phyloP scores from a whole-genome alignment of 2,113 vertebrate species.

The Nymphicus hollandicus region DNA sequence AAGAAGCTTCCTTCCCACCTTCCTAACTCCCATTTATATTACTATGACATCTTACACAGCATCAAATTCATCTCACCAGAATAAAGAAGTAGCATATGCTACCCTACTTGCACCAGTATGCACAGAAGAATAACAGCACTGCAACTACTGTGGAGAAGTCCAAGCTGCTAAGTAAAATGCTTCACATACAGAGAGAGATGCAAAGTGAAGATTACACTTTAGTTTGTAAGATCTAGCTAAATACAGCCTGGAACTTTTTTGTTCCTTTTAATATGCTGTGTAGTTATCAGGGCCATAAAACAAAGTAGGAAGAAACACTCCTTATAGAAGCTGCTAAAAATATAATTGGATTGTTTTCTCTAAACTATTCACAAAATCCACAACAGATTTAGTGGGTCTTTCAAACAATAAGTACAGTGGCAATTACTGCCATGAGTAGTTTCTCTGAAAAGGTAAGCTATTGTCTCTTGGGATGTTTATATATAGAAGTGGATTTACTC shows the following conservation, averaged over 20 bases:
- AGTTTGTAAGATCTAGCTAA: background rate
- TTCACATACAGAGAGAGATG: background rate
- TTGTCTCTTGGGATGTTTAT: conserved; percentile 39
- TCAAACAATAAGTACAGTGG: conserved; percentile 34
- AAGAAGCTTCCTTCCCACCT: background rate
- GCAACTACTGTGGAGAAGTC: background rate
- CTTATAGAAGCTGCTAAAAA: conserved; percentile 16
- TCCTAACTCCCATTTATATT: background rate
- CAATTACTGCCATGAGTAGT: conserved; percentile 27
- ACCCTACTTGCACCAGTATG: background rate
- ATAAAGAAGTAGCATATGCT: background rate
- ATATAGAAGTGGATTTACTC: conserved; percentile 8
- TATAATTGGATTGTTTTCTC: conserved; percentile 30
- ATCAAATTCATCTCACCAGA: background rate
- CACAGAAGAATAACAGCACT: background rate
- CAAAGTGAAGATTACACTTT: background rate
- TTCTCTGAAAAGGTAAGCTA: background rate
- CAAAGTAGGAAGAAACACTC: background rate
- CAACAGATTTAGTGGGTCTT: conserved; percentile 20
- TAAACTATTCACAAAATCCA: conserved; percentile 27
- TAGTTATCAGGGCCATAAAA: background rate
- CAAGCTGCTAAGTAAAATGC: background rate
- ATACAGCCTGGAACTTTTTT: background rate
- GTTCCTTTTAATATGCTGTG: background rate
- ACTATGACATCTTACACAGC: background rate